Evolutionary conservation across 2,113 vertebrate species (phyloP).

Genomic region (Mormyrus lacerda): DNA sequence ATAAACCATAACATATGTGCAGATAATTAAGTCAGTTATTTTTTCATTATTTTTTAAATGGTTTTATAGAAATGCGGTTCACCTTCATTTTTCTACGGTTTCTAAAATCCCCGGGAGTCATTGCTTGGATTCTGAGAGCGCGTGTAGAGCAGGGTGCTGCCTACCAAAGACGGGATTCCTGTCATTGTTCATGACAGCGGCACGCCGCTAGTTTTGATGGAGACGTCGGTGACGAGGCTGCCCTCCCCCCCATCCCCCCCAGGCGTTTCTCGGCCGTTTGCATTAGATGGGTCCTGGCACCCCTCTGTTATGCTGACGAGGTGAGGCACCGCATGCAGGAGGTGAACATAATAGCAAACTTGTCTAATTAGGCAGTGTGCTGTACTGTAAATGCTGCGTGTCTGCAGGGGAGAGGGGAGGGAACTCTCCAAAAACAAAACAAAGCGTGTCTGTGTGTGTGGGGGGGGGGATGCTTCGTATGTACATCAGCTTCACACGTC

Average conservation of each 20-base stretch:
- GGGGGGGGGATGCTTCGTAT: slow-evolving; percentile 3
- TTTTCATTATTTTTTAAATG: background rate
- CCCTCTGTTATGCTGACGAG: slow-evolving; percentile 41
- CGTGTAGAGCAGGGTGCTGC: background rate
- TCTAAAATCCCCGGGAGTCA: background rate
- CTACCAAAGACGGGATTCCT: background rate
- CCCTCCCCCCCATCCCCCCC: too few species aligned
- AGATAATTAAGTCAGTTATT: background rate
- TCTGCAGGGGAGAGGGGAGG: slow-evolving; percentile 35
- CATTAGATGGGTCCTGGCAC: background rate
- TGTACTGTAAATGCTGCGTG: slow-evolving; percentile 58
- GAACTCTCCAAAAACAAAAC: slow-evolving; percentile 46
- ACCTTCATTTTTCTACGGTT: background rate
- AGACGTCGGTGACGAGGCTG: background rate
- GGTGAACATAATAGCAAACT: slow-evolving; percentile 45
- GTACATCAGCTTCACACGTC: slow-evolving; percentile 42
- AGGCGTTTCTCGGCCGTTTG: too few species aligned
- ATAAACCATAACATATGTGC: background rate
- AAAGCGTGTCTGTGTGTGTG: background rate
- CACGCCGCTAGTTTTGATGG: background rate
- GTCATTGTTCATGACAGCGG: background rate
- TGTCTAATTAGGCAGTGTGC: slow-evolving; percentile 61
- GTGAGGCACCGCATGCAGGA: slow-evolving; percentile 32
- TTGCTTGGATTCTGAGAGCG: background rate
- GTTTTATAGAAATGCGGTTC: background rate